These are phyloP conservation scores for Syrphus vitripennis DNA, from an alignment of 2,888 invertebrate species.

Conservation along the genomic window DNA sequence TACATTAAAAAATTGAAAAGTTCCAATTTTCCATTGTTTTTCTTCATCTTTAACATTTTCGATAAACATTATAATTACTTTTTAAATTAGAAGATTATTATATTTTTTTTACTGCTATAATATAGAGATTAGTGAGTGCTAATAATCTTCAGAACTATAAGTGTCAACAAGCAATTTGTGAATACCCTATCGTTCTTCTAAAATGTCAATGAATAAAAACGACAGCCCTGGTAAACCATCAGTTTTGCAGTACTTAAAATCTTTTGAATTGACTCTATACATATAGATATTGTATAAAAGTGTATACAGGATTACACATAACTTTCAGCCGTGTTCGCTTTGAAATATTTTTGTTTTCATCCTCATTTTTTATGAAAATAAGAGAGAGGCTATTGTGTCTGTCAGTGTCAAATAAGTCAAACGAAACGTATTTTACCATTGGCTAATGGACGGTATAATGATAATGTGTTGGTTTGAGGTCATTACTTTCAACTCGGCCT, in stretches of 20 bases:
- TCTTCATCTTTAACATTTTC: too few relatives aligned
- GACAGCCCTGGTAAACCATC: background rate
- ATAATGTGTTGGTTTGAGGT: constrained; percentile 4
- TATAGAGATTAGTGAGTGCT: too few relatives aligned
- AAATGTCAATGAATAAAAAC: background rate
- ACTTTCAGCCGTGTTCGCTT: background rate
- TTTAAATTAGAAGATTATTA: too few relatives aligned
- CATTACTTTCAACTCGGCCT: background rate
- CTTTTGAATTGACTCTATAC: background rate
- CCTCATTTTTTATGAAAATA: background rate
- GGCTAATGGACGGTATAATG: background rate
- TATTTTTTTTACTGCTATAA: too few relatives aligned
- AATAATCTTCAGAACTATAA: too few relatives aligned
- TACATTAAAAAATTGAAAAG: too few relatives aligned
- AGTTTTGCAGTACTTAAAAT: background rate
- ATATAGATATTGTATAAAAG: background rate
- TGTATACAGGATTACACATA: background rate
- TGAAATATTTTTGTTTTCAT: background rate
- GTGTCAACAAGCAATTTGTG: too few relatives aligned
- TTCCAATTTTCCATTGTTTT: too few relatives aligned
- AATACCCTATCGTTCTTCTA: background rate
- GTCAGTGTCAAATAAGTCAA: constrained; percentile 6
- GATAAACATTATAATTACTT: too few relatives aligned
- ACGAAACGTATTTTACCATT: background rate
- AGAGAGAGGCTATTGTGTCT: constrained; percentile 4